phyloP scores from a whole-genome alignment of 2,113 vertebrate species.

The Megalops atlanticus region DNA sequence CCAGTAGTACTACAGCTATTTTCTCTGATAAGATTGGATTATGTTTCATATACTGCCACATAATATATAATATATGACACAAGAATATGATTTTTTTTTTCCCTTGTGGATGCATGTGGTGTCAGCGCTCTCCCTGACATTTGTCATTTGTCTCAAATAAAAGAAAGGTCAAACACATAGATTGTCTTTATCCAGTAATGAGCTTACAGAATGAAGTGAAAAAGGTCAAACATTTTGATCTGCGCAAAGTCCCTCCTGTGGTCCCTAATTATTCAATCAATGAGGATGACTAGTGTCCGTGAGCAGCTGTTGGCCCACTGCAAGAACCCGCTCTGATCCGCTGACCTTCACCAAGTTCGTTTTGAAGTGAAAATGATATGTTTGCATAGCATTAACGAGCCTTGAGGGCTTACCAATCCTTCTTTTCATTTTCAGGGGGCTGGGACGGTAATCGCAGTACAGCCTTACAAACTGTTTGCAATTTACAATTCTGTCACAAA shows the following conservation, averaged over 20 bases:
- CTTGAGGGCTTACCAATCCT: slow-evolving; percentile 50
- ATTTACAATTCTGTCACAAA: slow-evolving; percentile 54
- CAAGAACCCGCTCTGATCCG: slow-evolving; percentile 62
- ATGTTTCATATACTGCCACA: neutral
- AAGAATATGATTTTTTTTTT: neutral
- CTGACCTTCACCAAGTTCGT: slow-evolving; percentile 65
- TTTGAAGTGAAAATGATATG: slow-evolving; percentile 62
- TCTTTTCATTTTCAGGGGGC: slow-evolving; percentile 59
- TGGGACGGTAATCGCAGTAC: slow-evolving; percentile 51
- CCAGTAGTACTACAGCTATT: too few relatives aligned
- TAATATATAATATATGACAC: neutral
- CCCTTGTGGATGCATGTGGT: neutral
- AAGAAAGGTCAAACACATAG: slow-evolving; percentile 25
- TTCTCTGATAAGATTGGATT: too few relatives aligned
- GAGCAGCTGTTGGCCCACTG: slow-evolving; percentile 62
- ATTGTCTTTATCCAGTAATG: slow-evolving; percentile 20
- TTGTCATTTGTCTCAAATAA: slow-evolving; percentile 11
- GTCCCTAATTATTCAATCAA: slow-evolving; percentile 70
- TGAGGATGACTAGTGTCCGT: slow-evolving; percentile 69
- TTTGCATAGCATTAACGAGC: slow-evolving; percentile 74
- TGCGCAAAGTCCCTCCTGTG: slow-evolving; percentile 63
- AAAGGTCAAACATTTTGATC: slow-evolving; percentile 68
- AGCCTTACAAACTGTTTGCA: slow-evolving; percentile 52
- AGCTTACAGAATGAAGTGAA: slow-evolving; percentile 48
- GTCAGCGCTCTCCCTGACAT: slow-evolving; percentile 2